Evolutionary conservation across 1,140 invertebrate species (phyloP).

Genomic region (Portunus trituberculatus): DNA sequence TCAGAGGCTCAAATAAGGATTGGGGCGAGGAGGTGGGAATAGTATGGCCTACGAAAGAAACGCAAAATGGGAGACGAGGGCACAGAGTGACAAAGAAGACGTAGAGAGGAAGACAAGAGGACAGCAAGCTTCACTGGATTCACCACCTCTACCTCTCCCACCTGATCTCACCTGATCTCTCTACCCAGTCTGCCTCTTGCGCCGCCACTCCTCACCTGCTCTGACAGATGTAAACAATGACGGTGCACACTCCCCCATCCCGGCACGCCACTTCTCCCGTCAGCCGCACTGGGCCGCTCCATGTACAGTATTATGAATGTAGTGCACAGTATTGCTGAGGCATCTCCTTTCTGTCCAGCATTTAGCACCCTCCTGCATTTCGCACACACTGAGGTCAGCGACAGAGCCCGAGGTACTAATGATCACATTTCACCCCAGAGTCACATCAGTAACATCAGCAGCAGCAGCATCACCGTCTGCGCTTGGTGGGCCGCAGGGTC

Average conservation of each 20-base stretch:
- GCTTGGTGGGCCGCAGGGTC: not conserved
- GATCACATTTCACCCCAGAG: not conserved
- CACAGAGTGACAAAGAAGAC: not conserved
- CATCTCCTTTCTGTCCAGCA: too few relatives aligned
- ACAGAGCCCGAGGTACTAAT: not conserved
- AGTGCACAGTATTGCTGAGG: not conserved
- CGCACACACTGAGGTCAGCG: not conserved
- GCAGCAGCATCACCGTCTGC: not conserved
- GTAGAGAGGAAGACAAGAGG: not conserved
- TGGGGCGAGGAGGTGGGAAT: not conserved
- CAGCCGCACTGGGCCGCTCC: not conserved
- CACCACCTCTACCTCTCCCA: not conserved
- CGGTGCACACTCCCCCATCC: conserved; percentile 21
- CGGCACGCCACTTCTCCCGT: not conserved
- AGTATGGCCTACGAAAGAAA: not conserved
- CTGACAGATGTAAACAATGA: conserved; percentile 46
- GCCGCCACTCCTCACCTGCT: conserved; percentile 33
- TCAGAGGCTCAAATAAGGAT: not conserved
- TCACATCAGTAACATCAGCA: not conserved
- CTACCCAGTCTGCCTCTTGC: not conserved
- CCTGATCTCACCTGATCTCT: not conserved
- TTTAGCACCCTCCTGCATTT: not conserved
- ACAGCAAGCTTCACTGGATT: not conserved
- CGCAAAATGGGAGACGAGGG: not conserved
- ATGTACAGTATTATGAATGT: not conserved